Evolutionary conservation across 2,113 vertebrate genomes (phyloP).

Genomic region (Cynoglossus semilaevis): DNA sequence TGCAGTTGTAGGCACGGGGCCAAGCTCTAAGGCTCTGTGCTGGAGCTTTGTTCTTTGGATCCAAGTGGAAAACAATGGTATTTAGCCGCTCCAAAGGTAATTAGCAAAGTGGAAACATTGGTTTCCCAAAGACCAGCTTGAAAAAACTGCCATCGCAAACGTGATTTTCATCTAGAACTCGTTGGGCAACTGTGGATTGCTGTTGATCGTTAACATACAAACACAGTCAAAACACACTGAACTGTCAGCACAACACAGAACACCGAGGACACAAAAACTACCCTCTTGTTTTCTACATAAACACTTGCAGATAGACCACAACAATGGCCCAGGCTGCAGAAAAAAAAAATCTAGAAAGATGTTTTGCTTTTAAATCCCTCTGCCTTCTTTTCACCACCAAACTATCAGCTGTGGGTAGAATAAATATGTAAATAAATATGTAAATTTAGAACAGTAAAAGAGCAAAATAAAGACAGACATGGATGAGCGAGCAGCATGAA

Average conservation of each 20-base stretch:
- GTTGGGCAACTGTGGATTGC: constrained; percentile 24
- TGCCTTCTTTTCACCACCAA: neutral
- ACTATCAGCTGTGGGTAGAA: no score
- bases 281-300: constrained; percentile 55
- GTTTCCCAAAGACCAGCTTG: constrained; percentile 10
- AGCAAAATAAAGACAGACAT: no score
- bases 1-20: constrained; percentile 14
- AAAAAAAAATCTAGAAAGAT: constrained; percentile 45
- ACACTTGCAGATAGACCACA: constrained; percentile 51
- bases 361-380: constrained; percentile 21
- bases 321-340: constrained; percentile 33
- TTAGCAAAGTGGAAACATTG: constrained; percentile 30
- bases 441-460: no score
- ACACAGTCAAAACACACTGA: constrained; percentile 33
- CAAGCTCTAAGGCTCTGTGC: constrained; percentile 11
- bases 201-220: constrained; percentile 40
- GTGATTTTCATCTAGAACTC: constrained; percentile 49
- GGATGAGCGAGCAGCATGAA: no score
- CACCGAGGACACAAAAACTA: constrained; percentile 21
- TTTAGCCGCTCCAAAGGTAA: constrained; percentile 29
- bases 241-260: constrained; percentile 49
- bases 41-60: constrained; percentile 18
- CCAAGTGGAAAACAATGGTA: constrained; percentile 5
- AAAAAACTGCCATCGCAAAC: constrained; percentile 22
- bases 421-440: no score